A percentile compares a stretch with the other conserved stretches of the same genome.
Evolutionary conservation across 2,888 invertebrate species (phyloP).

Genomic region (Cordilura impudica): DNA sequence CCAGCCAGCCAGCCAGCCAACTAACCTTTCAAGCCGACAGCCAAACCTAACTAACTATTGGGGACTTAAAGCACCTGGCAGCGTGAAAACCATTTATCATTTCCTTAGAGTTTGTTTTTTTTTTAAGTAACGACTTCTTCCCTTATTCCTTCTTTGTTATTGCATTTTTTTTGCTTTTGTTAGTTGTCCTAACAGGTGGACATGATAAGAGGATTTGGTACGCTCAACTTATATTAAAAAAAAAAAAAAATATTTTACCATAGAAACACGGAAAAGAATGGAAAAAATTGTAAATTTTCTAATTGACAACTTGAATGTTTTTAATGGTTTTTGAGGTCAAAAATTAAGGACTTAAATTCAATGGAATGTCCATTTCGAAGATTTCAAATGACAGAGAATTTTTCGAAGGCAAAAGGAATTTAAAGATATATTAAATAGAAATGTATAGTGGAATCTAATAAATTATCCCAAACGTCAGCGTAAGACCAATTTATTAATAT

Average conservation of each 20-base stretch:
- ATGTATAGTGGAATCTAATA: not conserved
- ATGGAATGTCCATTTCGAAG: not conserved
- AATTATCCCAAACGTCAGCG: too few species aligned
- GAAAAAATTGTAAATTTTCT: constrained; percentile 28
- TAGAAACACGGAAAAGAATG: constrained; percentile 3
- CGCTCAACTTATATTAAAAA: constrained; percentile 46
- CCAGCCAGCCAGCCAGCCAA: constrained; percentile 28
- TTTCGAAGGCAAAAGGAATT: not conserved
- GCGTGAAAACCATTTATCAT: constrained; percentile 63
- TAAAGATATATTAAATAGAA: not conserved
- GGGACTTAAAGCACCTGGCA: constrained; percentile 62
- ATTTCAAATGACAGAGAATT: not conserved
- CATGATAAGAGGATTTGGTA: constrained; percentile 60
- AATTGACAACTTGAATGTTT: constrained; percentile 51
- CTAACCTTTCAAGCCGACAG: constrained; percentile 42
- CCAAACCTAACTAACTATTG: constrained; percentile 58
- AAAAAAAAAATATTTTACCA: constrained; percentile 5
- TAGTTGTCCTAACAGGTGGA: constrained; percentile 54
- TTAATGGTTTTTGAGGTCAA: constrained; percentile 52
- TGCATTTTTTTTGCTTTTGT: not conserved
- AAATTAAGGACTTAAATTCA: constrained; percentile 36
- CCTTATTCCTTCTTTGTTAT: not conserved
- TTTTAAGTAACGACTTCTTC: not conserved
- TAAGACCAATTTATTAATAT: too few species aligned
- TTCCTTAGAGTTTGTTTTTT: constrained; percentile 51